Conservation (phyloP, 1,140 invertebrate species). For the Trichonephila clavata region DNA sequence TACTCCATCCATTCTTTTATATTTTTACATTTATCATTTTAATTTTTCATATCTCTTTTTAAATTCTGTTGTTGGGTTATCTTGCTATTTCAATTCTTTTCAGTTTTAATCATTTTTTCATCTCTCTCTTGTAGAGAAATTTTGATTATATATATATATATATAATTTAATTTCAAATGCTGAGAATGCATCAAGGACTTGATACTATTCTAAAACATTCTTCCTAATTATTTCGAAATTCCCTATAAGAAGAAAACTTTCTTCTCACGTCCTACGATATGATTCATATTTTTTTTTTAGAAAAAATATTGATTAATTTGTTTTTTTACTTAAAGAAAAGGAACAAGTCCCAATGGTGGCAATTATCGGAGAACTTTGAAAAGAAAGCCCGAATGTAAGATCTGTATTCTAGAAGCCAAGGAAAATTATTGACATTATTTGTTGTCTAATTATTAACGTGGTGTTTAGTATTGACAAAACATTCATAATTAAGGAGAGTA, state of each 20-base stretch:
- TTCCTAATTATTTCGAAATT: background rate
- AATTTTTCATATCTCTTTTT: too few species aligned
- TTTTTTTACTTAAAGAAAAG: background rate
- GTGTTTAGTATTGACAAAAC: conserved; percentile 67
- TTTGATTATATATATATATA: too few species aligned
- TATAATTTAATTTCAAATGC: background rate
- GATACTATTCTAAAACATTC: background rate
- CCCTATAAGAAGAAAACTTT: background rate
- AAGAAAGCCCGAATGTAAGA: conserved; percentile 18
- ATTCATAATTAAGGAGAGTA: conserved; percentile 58
- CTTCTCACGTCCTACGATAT: background rate
- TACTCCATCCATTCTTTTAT: too few species aligned
- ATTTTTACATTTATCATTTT: too few species aligned
- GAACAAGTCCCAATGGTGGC: conserved; percentile 33
- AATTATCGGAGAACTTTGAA: conserved; percentile 63
- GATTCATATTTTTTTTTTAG: conserved; percentile 5
- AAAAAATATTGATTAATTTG: background rate
- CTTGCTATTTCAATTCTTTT: too few species aligned
- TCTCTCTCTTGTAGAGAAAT: too few species aligned
- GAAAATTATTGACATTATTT: conserved; percentile 62
- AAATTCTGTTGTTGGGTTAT: too few species aligned
- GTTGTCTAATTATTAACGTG: conserved; percentile 50
- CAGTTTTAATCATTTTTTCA: too few species aligned
- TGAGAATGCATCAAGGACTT: background rate
- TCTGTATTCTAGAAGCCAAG: conserved; percentile 21